These are phyloP conservation scores for Acrocyrtus sp. DNA, from an alignment of 2,888 invertebrate genomes.

Conservation along the genomic window DNA sequence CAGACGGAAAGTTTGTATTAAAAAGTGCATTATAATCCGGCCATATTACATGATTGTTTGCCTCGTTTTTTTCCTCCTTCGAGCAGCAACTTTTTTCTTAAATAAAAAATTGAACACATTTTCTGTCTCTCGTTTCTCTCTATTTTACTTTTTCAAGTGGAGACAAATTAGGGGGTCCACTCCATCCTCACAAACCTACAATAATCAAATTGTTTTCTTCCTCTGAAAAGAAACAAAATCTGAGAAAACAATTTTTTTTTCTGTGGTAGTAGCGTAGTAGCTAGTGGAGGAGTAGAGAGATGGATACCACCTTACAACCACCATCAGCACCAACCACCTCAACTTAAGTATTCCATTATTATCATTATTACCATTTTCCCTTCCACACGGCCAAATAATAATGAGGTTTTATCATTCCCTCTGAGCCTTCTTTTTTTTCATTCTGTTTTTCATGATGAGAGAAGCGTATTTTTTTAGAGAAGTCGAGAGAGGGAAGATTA, in stretches of 20 bases:
- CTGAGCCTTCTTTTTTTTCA: too few species aligned
- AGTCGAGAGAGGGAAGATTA: background rate
- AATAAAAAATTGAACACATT: too few species aligned
- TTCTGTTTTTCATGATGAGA: background rate
- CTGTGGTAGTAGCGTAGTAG: background rate
- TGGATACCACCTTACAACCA: background rate
- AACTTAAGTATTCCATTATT: background rate
- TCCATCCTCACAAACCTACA: conserved; percentile 46
- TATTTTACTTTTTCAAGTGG: conserved; percentile 39
- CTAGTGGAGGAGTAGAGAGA: too few species aligned
- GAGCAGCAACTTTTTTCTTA: conserved; percentile 32
- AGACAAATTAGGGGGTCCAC: conserved; percentile 55
- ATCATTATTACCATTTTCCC: background rate
- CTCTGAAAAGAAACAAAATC: conserved; percentile 23
- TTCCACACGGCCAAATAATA: background rate
- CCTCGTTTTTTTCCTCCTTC: conserved; percentile 4
- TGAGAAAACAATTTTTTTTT: conserved; percentile 26
- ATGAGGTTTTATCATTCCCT: background rate
- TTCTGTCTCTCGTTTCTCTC: too few species aligned
- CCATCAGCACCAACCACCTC: background rate
- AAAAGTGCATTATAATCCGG: background rate
- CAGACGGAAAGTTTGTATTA: background rate
- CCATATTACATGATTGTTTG: background rate
- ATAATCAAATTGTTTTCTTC: conserved; percentile 55
- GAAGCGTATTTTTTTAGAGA: background rate